These are phyloP conservation scores for Galemys pyrenaicus DNA, from an alignment of 2,113 vertebrate species.

Conservation along the genomic window DNA sequence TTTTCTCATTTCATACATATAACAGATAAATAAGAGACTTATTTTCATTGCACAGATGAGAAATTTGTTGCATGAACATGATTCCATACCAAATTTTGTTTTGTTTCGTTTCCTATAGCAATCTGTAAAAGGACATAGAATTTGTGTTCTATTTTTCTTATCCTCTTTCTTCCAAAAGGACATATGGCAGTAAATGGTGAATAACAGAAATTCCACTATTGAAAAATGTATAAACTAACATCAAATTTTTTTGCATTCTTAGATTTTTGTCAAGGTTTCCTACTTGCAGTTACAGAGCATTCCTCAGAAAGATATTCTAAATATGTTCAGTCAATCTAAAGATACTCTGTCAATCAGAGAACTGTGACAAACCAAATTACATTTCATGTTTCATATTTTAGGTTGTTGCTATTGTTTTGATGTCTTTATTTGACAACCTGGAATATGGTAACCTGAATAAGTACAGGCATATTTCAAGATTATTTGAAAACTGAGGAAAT, in stretches of 20 bases:
- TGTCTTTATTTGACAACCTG: constrained; percentile 7
- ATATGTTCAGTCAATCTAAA: constrained; percentile 21
- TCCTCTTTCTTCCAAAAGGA: neutral
- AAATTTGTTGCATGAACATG: neutral
- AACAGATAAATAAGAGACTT: neutral
- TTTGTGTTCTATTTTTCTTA: neutral
- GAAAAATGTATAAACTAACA: neutral
- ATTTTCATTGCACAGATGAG: neutral
- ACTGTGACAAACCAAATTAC: neutral
- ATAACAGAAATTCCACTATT: neutral
- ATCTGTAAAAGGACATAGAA: neutral
- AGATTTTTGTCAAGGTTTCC: neutral
- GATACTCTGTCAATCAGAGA: neutral
- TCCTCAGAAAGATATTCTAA: constrained; percentile 47
- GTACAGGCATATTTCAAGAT: neutral
- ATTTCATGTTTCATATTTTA: neutral
- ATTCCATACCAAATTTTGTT: neutral
- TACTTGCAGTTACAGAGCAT: neutral
- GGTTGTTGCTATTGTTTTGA: neutral
- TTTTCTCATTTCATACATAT: neutral
- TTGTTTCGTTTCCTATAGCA: neutral
- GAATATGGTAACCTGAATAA: neutral
- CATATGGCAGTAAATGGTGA: neutral
- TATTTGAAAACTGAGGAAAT: neutral
- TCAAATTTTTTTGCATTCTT: neutral